A percentile compares a stretch with the other conserved stretches of the same genome.
phyloP scores from a whole-genome alignment of 2,113 vertebrate genomes.

The Odocoileus hemionus region DNA sequence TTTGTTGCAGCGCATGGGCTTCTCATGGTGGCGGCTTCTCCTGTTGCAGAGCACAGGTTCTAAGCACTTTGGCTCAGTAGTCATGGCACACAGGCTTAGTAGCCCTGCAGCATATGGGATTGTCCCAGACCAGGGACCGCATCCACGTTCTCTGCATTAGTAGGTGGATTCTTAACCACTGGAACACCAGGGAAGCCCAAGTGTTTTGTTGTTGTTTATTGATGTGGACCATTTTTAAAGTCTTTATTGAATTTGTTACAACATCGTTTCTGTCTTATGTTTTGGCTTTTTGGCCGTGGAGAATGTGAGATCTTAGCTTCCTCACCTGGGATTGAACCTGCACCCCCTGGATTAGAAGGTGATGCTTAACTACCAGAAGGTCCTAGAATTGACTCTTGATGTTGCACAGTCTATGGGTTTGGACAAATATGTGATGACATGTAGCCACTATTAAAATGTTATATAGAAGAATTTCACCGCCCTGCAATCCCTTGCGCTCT shows the following conservation, averaged over 20 bases:
- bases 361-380: background rate
- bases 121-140: background rate
- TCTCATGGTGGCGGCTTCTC: background rate
- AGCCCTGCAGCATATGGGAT: background rate
- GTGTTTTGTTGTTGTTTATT: background rate
- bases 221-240: background rate
- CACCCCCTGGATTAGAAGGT: background rate
- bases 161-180: background rate
- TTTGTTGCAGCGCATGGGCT: background rate
- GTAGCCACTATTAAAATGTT: background rate
- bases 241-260: background rate
- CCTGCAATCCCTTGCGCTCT: background rate
- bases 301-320: background rate
- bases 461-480: background rate
- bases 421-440: background rate
- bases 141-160: background rate
- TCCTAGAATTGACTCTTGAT: background rate
- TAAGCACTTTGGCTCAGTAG: background rate
- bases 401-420: background rate
- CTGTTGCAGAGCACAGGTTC: background rate
- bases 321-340: accelerated
- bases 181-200: background rate
- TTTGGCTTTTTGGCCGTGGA: background rate
- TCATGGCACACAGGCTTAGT: background rate
- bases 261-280: background rate